Conservation (phyloP, 2,888 invertebrate species). For the Furcula furcula region DNA sequence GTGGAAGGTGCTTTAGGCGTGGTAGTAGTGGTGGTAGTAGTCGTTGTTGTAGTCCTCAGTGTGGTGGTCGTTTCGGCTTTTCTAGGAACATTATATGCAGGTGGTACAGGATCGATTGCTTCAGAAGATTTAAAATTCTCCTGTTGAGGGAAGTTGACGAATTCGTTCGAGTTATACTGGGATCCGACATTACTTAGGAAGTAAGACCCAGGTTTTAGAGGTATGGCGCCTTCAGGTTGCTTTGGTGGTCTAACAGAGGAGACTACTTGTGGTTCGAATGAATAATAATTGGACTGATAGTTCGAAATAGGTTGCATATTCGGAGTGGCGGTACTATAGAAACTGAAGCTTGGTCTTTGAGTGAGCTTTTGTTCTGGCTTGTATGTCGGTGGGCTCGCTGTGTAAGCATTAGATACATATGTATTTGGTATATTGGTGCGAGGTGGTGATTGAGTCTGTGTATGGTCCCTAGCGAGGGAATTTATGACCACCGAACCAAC, state of each 20-base stretch:
- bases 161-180: slow-evolving; percentile 51
- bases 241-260: slow-evolving; percentile 52
- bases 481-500: slow-evolving; percentile 92
- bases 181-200: slow-evolving; percentile 49
- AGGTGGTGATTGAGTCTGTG: slow-evolving; percentile 34
- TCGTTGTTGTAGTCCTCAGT: slow-evolving; percentile 37
- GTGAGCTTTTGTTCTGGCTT: slow-evolving; percentile 56
- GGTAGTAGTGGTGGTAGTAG: slow-evolving; percentile 43
- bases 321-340: slow-evolving; percentile 65
- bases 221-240: slow-evolving; percentile 36
- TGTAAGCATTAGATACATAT: slow-evolving; percentile 31
- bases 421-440: slow-evolving; percentile 13
- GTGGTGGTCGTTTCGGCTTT: slow-evolving; percentile 44
- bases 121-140: slow-evolving; percentile 38
- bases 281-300: slow-evolving; percentile 61
- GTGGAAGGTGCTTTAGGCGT: slow-evolving; percentile 60
- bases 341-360: slow-evolving; percentile 66
- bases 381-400: slow-evolving; percentile 33
- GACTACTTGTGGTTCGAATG: slow-evolving; percentile 69
- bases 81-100: slow-evolving; percentile 46
- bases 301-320: slow-evolving; percentile 43
- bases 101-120: slow-evolving; percentile 30
- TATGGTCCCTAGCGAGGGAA: slow-evolving; percentile 61
- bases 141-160: slow-evolving; percentile 41
- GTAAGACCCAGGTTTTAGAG: slow-evolving; percentile 53